Base-by-base conservation (phyloP, 1,140 invertebrate species). In the Macrocentrus cingulum region DNA sequence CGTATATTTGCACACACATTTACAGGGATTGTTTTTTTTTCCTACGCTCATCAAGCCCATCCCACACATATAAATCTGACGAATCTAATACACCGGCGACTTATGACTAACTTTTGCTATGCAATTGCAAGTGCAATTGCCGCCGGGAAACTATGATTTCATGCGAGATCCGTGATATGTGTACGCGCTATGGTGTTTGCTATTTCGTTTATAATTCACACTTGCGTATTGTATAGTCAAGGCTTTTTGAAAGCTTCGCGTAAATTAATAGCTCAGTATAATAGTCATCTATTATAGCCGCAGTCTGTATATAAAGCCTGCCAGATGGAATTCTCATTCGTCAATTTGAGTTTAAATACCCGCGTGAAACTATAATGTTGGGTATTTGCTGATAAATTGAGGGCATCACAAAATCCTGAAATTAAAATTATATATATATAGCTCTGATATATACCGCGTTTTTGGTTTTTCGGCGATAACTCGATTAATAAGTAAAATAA, bases 201-300 rank as follows among this genome's bases (percentile, higher is more conserved):
- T 48, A 8, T 39, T 25, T 20, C 16, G 23, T 15, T 37, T 51
- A 16, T 25, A 34, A n/a, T 32, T 15, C 18, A 42, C 36, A 29
- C 18, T 11, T 50, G n/a, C 22, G 15, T 11, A 39, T 8, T 3
- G 46, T 46, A 55, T 44, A 55, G 46, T 69, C 72, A 73, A 73
- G 71, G 71, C 56, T 71, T 71, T 73, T 73, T 54, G 69, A 75
- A 75, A 75, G 71, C 71, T 72, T 59, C 13, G 16, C 23, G 46
- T 34, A 51, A 51, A 51, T 51, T 51, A 51, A 51, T 51, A 51
- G 49, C 49, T 2, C 6, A 15, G n/a, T 11, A 32, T 69, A 67
- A 65, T 66, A 64, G 64, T 71, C 59, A 60, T 62, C 42, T 50
- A 62, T 68, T 69, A 68, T 52, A 29, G 49, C 29, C 19, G n/a